Evolutionary conservation across 1,140 invertebrate genomes (phyloP).

Genomic region (Melitaea cinxia): DNA sequence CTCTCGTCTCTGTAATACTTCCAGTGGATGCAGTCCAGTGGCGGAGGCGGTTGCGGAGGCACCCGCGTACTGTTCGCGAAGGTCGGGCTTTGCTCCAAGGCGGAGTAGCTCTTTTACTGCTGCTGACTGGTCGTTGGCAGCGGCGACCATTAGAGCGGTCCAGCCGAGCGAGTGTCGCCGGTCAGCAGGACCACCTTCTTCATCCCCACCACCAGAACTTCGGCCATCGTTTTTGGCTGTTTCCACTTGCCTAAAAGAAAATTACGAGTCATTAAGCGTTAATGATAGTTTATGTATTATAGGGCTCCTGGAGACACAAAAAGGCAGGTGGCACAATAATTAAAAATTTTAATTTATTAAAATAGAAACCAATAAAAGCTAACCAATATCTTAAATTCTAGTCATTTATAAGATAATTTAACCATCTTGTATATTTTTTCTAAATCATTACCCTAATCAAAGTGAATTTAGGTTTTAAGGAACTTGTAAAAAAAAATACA

Average conservation of each 20-base stretch:
- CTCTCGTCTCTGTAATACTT: conserved; percentile 87
- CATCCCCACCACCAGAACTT: conserved; percentile 45
- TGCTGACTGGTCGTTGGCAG: conserved; percentile 87
- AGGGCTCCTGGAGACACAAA: too few relatives aligned
- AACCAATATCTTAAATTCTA: too few relatives aligned
- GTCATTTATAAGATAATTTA: too few relatives aligned
- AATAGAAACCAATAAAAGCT: not conserved
- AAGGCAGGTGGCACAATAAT: too few relatives aligned
- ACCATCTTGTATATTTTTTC: too few relatives aligned
- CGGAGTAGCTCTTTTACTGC: conserved; percentile 87
- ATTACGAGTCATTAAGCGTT: not conserved
- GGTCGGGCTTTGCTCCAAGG: conserved; percentile 90
- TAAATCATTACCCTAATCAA: too few relatives aligned
- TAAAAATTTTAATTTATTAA: too few relatives aligned
- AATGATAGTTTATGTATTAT: too few relatives aligned
- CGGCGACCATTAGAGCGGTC: conserved; percentile 93
- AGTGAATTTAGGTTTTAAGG: too few relatives aligned
- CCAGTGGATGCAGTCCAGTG: conserved; percentile 83
- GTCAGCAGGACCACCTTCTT: conserved; percentile 82
- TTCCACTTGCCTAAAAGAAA: conserved; percentile 48
- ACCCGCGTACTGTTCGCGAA: conserved; percentile 90
- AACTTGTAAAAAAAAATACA: too few relatives aligned
- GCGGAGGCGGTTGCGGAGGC: conserved; percentile 84
- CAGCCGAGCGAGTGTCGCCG: conserved; percentile 89
- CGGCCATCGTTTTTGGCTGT: conserved; percentile 37